These are phyloP conservation scores for Lasioglossum albipes DNA, from an alignment of 1,140 invertebrate genomes.

Conservation along the genomic window DNA sequence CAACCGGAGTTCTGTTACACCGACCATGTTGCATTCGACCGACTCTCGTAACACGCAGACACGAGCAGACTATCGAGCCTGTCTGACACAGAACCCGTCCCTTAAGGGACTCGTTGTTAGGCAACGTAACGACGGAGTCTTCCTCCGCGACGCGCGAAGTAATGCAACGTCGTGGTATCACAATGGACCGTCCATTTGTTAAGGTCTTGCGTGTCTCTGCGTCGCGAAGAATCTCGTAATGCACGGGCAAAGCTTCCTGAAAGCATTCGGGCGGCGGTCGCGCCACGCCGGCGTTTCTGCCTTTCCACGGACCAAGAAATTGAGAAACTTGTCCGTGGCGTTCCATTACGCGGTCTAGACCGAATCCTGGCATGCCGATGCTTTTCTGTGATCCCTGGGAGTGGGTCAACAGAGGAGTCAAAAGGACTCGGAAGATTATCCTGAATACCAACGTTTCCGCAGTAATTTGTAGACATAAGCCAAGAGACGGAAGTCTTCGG, in stretches of 20 bases:
- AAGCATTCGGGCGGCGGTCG: conserved; percentile 17
- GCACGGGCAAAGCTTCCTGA: conserved; percentile 13
- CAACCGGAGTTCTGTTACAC: too few species aligned
- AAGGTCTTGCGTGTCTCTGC: conserved; percentile 18
- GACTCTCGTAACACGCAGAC: too few species aligned
- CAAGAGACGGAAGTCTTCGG: too few species aligned
- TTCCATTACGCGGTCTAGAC: conserved; percentile 32
- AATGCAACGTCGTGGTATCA: neutral
- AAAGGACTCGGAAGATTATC: neutral
- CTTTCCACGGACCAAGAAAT: conserved; percentile 36
- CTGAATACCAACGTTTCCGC: too few species aligned
- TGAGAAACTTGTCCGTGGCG: conserved; percentile 25
- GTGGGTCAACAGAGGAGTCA: neutral
- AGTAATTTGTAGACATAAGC: too few species aligned
- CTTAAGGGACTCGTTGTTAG: neutral
- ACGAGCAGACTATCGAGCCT: too few species aligned
- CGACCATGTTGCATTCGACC: too few species aligned
- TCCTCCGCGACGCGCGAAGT: neutral
- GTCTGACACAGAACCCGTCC: neutral
- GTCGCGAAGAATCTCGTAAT: conserved; percentile 38
- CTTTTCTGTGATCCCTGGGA: neutral
- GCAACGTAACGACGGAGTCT: neutral
- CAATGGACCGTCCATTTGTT: conserved; percentile 46
- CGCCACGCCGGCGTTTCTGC: neutral
- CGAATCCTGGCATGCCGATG: conserved; percentile 13